Base-by-base conservation (phyloP, 2,888 invertebrate species). In the Scaptomyza tumidula region DNA sequence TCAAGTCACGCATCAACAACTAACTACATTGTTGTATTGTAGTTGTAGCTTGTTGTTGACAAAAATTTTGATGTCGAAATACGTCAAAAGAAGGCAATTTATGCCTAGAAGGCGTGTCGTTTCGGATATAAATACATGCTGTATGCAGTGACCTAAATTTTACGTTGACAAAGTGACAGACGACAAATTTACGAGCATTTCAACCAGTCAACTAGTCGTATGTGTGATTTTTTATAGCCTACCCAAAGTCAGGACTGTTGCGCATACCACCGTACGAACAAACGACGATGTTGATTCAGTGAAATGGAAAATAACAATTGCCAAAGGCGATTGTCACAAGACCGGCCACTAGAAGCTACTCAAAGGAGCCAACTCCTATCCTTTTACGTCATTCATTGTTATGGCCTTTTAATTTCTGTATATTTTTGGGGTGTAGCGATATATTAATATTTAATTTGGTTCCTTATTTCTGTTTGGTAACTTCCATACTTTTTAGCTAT, bases 111-210 rank as follows among this genome's bases (percentile, higher is more conserved):
- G 55, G 54, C 44, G 64, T 52, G 55, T 53, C 39, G 14, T 49
- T 53, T 66, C n/a, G 43, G 24, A 27, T 50, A 50, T 46, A 27
- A 44, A 44, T 14, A 48, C 10, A 33, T 84, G 85, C 69, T n/a
- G 66, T 44, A 67, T 71, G 33, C 86, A 64, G 80, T 87, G 85
- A 87, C 85, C 85, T 59, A 85, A 87, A 50, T 50, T 82, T 85
- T 69, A 62, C 66, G 78, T 61, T 85, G 85, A 81, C 85, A 57
- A 46, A 46, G 50, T 57, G 68, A 74, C 77, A 76, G 77, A 46
- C 50, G 58, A 49, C 81, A 67, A 80, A 65, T 73, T 59, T 57
- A 11, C 2, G 5, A 27, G 45, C 55, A 71, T 33, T 31, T 9
- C 52, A 44, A 35, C 48, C 48, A 48, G 41, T 53, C 71, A 53